phyloP scores from a whole-genome alignment of 2,113 vertebrate species.

The Mormoops blainvillei region DNA sequence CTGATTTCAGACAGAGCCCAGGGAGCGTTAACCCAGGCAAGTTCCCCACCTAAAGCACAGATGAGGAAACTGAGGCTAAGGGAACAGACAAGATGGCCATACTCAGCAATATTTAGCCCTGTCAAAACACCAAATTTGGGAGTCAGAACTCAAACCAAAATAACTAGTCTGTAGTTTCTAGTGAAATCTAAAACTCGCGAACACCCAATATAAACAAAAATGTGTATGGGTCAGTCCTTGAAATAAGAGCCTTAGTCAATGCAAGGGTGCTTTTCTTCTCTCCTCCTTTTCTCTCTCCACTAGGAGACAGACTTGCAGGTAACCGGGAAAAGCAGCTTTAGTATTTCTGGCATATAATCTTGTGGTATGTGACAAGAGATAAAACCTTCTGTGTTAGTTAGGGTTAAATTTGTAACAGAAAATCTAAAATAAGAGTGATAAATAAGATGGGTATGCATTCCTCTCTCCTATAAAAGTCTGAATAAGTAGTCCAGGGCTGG shows the following conservation, averaged over 20 bases:
- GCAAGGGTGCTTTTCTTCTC: neutral
- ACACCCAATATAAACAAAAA: neutral
- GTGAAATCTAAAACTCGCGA: neutral
- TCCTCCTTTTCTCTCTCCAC: neutral
- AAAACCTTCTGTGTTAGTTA: neutral
- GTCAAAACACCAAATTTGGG: neutral
- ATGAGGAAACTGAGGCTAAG: neutral
- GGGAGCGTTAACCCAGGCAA: neutral
- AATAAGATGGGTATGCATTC: neutral
- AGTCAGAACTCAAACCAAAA: neutral
- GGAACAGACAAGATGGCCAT: rapidly evolving
- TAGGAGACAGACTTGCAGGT: neutral
- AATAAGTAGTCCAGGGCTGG: neutral
- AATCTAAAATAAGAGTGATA: neutral
- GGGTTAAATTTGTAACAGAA: neutral
- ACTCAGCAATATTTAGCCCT: neutral
- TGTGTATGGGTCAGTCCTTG: neutral
- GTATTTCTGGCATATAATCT: neutral
- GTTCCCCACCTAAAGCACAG: neutral
- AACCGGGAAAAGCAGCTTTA: neutral
- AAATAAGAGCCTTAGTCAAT: neutral
- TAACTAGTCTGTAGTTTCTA: neutral
- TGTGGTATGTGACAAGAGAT: neutral
- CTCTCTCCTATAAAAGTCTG: neutral
- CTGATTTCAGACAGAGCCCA: neutral